phyloP scores from a whole-genome alignment of 2,797 vertebrate genomes.

The Ciconia nigra region DNA sequence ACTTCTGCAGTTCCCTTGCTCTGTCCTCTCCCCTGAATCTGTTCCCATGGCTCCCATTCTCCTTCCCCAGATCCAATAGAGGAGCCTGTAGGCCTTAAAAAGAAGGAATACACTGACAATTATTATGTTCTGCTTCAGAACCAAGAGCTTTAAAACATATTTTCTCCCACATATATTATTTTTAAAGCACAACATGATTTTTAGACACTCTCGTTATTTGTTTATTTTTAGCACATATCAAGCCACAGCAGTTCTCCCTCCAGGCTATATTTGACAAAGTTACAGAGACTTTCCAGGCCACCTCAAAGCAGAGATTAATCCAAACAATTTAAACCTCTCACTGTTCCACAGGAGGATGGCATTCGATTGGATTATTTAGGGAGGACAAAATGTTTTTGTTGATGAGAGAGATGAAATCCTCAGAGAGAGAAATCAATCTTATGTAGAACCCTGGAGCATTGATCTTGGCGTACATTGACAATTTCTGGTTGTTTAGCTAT shows the following conservation, averaged over 20 bases:
- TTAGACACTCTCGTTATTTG: conserved; percentile 3
- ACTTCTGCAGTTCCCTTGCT: not conserved
- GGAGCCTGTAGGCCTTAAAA: not conserved
- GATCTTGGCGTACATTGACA: conserved; percentile 83
- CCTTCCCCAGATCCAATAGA: not conserved
- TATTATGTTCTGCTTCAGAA: not conserved
- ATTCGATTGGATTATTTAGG: conserved; percentile 86
- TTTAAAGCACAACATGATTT: conserved; percentile 17
- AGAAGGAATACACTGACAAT: not conserved
- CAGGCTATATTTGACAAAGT: conserved; percentile 30
- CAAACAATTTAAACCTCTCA: conserved; percentile 59
- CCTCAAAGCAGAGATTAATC: conserved; percentile 50
- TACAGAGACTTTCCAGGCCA: conserved; percentile 11
- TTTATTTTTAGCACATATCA: conserved; percentile 22
- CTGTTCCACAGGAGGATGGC: conserved; percentile 70
- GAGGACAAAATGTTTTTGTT: conserved; percentile 87
- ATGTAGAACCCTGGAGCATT: conserved; percentile 80
- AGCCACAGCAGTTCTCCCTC: conserved; percentile 2
- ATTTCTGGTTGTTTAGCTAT: conserved; percentile 84
- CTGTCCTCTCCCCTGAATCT: not conserved
- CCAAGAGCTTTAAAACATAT: not conserved
- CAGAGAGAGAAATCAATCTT: conserved; percentile 86
- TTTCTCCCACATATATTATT: not conserved
- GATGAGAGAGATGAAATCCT: conserved; percentile 86
- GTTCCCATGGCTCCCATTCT: not conserved